Evolutionary conservation across 2,888 invertebrate species (phyloP).

Genomic region (Mythimna lalbum): DNA sequence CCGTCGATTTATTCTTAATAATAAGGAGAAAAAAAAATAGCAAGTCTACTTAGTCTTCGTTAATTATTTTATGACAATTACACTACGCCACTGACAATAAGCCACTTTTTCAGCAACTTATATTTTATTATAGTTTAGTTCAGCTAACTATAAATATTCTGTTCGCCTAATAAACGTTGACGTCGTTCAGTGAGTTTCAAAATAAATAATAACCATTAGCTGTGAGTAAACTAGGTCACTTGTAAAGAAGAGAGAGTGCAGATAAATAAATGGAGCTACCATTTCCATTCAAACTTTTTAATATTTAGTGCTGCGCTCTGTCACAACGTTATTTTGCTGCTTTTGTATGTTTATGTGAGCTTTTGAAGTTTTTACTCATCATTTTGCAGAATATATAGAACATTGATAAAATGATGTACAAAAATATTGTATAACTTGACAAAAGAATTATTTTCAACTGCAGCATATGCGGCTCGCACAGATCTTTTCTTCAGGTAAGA

Average conservation of each 20-base stretch:
- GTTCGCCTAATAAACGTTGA: not conserved
- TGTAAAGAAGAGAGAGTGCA: slow-evolving; percentile 11
- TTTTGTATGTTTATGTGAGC: not conserved
- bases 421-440: not conserved
- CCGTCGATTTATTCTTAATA: no score
- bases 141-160: not conserved
- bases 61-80: not conserved
- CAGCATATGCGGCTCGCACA: no score
- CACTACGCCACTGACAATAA: no score
- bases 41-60: not conserved
- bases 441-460: no score
- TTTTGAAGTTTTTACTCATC: not conserved
- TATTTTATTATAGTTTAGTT: slow-evolving; percentile 2
- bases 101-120: not conserved
- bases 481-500: no score
- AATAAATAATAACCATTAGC: slow-evolving; percentile 27
- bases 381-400: not conserved
- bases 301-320: slow-evolving; percentile 21
- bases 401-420: not conserved
- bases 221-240: slow-evolving; percentile 35
- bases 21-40: no score
- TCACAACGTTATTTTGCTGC: not conserved
- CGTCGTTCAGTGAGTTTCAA: slow-evolving; percentile 24
- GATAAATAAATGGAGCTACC: slow-evolving; percentile 22
- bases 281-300: slow-evolving; percentile 25